phyloP scores from a whole-genome alignment of 2,797 vertebrate species.

The Lutjanus argentimaculatus region DNA sequence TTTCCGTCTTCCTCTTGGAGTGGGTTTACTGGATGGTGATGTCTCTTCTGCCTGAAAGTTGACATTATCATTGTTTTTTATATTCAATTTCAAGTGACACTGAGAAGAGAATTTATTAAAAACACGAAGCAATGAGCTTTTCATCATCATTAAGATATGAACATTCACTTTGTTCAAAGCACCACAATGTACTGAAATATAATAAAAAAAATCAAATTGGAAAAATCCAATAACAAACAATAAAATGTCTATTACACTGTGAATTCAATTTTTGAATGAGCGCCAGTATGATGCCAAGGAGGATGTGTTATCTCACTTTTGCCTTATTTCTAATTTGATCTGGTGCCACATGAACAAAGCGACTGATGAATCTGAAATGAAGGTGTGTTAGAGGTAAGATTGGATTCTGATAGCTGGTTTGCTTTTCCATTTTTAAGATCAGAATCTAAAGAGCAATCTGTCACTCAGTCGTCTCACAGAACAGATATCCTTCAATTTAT shows the following conservation, averaged over 20 bases:
- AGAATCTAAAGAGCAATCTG: not conserved
- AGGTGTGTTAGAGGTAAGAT: slow-evolving; percentile 16
- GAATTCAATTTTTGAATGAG: not conserved
- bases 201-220: not conserved
- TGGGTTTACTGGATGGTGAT: slow-evolving; percentile 47
- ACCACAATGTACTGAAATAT: not conserved
- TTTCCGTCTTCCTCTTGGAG: slow-evolving; percentile 63
- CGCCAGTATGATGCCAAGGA: not conserved
- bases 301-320: not conserved
- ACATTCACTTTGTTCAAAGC: slow-evolving; percentile 17
- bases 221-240: not conserved
- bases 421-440: not conserved
- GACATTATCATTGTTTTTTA: slow-evolving; percentile 1
- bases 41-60: slow-evolving; percentile 67
- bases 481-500: not conserved
- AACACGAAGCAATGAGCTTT: not conserved
- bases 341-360: slow-evolving; percentile 19
- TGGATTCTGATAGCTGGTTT: not conserved
- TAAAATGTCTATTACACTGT: not conserved
- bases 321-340: slow-evolving; percentile 4
- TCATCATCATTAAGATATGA: not conserved
- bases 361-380: slow-evolving; percentile 15
- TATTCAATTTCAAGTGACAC: slow-evolving; percentile 6
- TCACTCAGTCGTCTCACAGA: not conserved
- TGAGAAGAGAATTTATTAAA: not conserved